Evolutionary conservation across 64 coral and sea anemone genomes (phyloP), one percentile per base, ranked within the genome.

Genomic region (Stichodactyla mertensii): DNA sequence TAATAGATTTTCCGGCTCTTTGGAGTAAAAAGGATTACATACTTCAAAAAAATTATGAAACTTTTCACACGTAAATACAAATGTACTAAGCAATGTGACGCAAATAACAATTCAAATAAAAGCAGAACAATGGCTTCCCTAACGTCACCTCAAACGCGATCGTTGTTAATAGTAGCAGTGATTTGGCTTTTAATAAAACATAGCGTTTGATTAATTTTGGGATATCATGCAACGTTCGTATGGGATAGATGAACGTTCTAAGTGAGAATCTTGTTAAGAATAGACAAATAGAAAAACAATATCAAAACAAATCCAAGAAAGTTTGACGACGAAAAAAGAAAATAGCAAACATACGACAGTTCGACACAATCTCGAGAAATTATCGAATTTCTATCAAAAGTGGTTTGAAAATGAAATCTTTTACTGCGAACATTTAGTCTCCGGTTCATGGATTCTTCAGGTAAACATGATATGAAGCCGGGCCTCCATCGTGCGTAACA

Each of bases 401-500:
- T 31, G 4, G 6, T 74, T 31, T 9, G 69, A 45, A 45, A 45
- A 74, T 74, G n/a, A 23, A 9, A 69, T 69, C 18, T 69, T 69
- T 74, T 74, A 5, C 11, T 31, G 23, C 10, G 23, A 74, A 74
- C 62, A 66, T 74, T 74, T 74, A 69, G 64, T 74, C 9, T 10
- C 36, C 24, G 69, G 22, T 31, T 74, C 22, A 31, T 36, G 24
- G n/a, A 28, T 58, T 27, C 18, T 8, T 12, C 24, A 22, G 10
- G 53, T 54, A 81, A 81, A 81, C 78, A 81, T 81, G 78, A 81
- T 81, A 55, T 54, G 15, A 20, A 20, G 15, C 31, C 0, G 16
- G 52, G n/a, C n/a, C 6, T 70, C 66, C 19, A 74, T 74, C 69
- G 69, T 74, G 69, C 78, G 78, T 81, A 81, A 81, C 78, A 81